These are phyloP conservation scores for Podarcis lilfordi DNA, from an alignment of 2,797 vertebrate species.

Conservation along the genomic window DNA sequence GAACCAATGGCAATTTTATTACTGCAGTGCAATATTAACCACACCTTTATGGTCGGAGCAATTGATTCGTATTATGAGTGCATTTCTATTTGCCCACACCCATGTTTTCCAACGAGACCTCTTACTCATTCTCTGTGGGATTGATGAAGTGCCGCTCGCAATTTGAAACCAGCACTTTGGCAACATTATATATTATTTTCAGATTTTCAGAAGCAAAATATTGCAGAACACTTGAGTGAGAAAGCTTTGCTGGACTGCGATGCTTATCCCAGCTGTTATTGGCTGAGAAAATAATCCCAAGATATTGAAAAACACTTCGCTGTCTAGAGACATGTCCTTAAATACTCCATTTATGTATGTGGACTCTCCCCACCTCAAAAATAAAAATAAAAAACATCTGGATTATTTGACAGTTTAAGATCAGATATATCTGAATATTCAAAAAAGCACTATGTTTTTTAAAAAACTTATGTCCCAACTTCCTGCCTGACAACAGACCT, in stretches of 20 bases:
- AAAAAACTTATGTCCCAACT: no score
- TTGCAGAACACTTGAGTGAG: slow-evolving; percentile 27
- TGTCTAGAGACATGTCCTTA: slow-evolving; percentile 1
- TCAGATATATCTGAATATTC: no score
- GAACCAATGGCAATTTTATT: background rate
- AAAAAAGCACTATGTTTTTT: no score
- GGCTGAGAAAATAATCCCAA: slow-evolving; percentile 5
- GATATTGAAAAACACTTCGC: background rate
- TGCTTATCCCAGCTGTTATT: slow-evolving; percentile 9
- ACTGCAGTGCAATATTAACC: slow-evolving; percentile 9
- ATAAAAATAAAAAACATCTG: background rate
- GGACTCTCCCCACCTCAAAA: no score
- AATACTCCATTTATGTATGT: background rate
- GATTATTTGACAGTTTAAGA: background rate
- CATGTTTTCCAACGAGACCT: slow-evolving; percentile 14
- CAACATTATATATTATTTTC: background rate
- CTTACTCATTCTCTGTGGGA: slow-evolving; percentile 14
- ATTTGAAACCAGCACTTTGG: background rate
- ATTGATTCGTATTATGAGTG: slow-evolving; percentile 8
- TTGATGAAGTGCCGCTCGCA: background rate
- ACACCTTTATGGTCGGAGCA: background rate
- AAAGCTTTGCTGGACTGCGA: background rate
- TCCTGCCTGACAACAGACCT: no score
- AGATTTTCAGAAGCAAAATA: background rate
- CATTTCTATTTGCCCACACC: background rate